Percentiles rank a stretch among this genome's conserved stretches.
Conservation (phyloP, 2,888 invertebrate genomes). For the Acrobasis repandana region DNA sequence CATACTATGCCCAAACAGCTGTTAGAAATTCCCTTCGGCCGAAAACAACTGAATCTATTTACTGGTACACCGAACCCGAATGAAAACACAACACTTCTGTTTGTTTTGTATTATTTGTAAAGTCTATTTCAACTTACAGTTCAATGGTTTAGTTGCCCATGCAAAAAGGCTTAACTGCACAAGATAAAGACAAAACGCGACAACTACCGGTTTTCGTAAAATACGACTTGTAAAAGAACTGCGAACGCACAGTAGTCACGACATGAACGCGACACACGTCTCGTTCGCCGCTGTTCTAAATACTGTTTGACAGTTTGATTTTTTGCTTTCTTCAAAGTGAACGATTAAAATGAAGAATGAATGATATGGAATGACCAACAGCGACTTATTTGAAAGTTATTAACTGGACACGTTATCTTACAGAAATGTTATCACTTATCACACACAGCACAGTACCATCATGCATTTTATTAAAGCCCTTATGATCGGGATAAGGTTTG, state of each 20-base stretch:
- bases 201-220: constrained; percentile 35
- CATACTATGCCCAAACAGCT: constrained; percentile 77
- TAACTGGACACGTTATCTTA: too few relatives aligned
- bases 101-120: constrained; percentile 58
- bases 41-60: constrained; percentile 45
- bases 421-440: too few relatives aligned
- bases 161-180: constrained; percentile 29
- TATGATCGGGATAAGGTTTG: too few relatives aligned
- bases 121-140: constrained; percentile 34
- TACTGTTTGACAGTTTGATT: constrained; percentile 46
- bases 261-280: constrained; percentile 66
- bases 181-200: constrained; percentile 38
- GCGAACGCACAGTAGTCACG: constrained; percentile 78
- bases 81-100: constrained; percentile 67
- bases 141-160: constrained; percentile 19
- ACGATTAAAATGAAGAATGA: constrained; percentile 28
- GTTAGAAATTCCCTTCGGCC: constrained; percentile 57
- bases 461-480: too few relatives aligned
- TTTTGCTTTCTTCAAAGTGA: constrained; percentile 20
- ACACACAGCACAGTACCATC: too few relatives aligned
- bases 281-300: constrained; percentile 58
- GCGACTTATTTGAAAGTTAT: not conserved
- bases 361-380: constrained; percentile 14
- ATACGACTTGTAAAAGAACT: constrained; percentile 47
- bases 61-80: constrained; percentile 59